A percentile compares a stretch with the other conserved stretches of the same genome.
These are phyloP conservation scores for Drosophila littoralis DNA, from an alignment of 1,140 invertebrate genomes.

Conservation along the genomic window DNA sequence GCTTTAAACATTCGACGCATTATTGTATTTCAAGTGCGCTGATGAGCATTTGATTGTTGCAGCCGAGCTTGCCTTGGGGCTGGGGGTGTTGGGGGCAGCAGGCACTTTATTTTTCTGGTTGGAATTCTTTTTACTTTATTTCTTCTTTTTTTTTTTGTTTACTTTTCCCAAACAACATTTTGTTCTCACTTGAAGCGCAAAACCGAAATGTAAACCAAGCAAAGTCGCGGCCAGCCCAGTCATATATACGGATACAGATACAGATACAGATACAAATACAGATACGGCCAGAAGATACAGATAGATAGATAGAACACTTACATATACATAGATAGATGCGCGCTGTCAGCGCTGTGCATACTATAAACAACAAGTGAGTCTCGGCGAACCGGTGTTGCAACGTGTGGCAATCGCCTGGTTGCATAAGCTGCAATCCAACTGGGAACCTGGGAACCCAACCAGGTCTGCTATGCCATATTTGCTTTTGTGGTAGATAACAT, in stretches of 20 bases:
- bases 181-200: constrained; percentile 77
- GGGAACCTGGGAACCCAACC: constrained; percentile 18
- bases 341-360: constrained; percentile 26
- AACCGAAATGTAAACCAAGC: constrained; percentile 78
- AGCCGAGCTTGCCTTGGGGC: constrained; percentile 42
- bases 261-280: constrained; percentile 27
- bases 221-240: constrained; percentile 27
- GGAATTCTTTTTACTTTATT: constrained; percentile 40
- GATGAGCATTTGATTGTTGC: constrained; percentile 81
- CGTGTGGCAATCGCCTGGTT: constrained; percentile 27
- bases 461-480: constrained; percentile 29
- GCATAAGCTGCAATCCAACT: constrained; percentile 40
- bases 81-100: neutral
- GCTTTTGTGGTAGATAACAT: constrained; percentile 53
- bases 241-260: constrained; percentile 31
- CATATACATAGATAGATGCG: constrained; percentile 32
- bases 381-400: constrained; percentile 1
- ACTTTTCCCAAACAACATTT: constrained; percentile 76
- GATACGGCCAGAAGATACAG: constrained; percentile 11
- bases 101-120: constrained; percentile 45
- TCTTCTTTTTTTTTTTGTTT: constrained; percentile 58
- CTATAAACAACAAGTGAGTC: constrained; percentile 30
- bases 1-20: constrained; percentile 67
- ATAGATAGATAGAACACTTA: constrained; percentile 59
- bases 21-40: constrained; percentile 79